These are phyloP conservation scores for Megalurothrips usitatus DNA, from an alignment of 2,888 invertebrate species.

Conservation along the genomic window DNA sequence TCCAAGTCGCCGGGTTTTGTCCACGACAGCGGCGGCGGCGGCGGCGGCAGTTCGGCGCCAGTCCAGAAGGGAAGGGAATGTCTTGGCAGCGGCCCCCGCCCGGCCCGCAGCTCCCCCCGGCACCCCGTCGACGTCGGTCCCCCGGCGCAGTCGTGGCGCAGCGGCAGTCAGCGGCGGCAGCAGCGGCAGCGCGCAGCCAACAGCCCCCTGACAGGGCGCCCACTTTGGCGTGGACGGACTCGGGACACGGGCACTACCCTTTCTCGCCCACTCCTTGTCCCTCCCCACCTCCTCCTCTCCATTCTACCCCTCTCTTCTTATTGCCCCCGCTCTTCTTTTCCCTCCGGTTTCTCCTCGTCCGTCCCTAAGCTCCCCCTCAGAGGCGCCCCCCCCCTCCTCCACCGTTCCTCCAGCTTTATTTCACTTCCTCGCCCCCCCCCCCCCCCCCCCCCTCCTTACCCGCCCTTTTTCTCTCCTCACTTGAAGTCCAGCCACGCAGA, in stretches of 20 bases:
- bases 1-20: no score
- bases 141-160: background rate
- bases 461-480: background rate
- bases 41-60: no score
- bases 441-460: background rate
- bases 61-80: no score
- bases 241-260: background rate
- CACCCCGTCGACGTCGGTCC: background rate
- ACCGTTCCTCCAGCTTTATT: background rate
- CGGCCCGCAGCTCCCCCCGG: no score
- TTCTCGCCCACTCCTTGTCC: background rate
- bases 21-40: no score
- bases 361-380: background rate
- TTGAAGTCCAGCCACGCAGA: slow-evolving; percentile 5
- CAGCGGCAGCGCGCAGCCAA: background rate
- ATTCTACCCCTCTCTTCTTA: background rate
- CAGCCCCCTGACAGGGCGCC: background rate
- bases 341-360: background rate
- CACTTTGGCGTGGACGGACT: background rate
- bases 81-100: no score
- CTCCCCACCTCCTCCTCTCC: background rate
- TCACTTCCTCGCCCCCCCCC: background rate
- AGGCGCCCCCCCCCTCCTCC: background rate
- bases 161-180: background rate
- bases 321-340: background rate